Base-by-base conservation (phyloP, 2,888 invertebrate genomes). In the Pristionchus mayeri region DNA sequence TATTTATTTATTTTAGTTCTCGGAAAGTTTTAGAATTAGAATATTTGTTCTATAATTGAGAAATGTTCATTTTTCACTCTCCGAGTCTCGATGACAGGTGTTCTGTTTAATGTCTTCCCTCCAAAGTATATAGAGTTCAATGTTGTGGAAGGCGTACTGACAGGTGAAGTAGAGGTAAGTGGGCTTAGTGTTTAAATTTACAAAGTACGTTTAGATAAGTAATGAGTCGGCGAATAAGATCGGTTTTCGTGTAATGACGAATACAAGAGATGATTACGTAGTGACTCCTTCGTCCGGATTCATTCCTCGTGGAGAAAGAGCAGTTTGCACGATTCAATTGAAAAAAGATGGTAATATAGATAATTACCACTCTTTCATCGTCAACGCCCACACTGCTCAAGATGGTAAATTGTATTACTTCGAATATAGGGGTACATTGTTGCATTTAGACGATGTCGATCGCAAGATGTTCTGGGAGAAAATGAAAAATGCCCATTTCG, bases 331-430 rank as follows among this genome's bases (percentile, higher is more conserved):
- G n/a, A 27, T 81, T 24, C 27, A 57, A 21, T 34, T 81, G n/a
- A 81, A 81, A 24, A 81, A 44, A 27, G 27, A 81, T 44, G 81
- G 81, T 27, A 81, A 81, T 44, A n/a, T 81, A 13, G 30, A 57
- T 24, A 40, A 57, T 16, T n/a, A n/a, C 21, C 81, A 81, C 18
- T 13, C 63, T 16, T 81, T 81, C 63, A 40, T 81, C 13, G 27
- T 81, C n/a, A 63, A 63, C 9, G 63, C 44, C 2, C 63, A 81
- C 60, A 24, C 81, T 2, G 57, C 81, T 34, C n/a, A 50, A 52
- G 54, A 30, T 27, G 79, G 79, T 79, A 76, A 24, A 30, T 18
- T 67, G 13, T 67, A n/a, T 57, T n/a, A 6, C 24, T 57, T 57
- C 2, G 7, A 0, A 7, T 2, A 18, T 2, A 4, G 50, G 50